Conservation (phyloP, 2,888 invertebrate genomes). For the Serripes groenlandicus region DNA sequence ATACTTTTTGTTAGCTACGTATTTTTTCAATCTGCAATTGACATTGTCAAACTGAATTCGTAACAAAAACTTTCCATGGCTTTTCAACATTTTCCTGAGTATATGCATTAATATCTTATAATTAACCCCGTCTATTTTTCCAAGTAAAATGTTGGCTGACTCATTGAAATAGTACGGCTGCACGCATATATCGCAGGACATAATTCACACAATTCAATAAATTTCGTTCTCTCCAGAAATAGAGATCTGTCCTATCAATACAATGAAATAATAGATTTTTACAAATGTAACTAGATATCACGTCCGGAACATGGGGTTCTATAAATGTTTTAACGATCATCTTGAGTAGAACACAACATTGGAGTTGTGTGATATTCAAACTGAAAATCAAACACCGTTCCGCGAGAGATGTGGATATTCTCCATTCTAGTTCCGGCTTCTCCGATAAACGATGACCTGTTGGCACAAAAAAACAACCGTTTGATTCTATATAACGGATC, state of each 20-base stretch:
- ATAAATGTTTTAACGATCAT: conserved; percentile 27
- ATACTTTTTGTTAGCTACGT: neutral
- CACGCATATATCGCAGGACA: neutral
- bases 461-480: no score
- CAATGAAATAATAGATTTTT: conserved; percentile 26
- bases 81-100: neutral
- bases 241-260: neutral
- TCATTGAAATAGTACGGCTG: conserved; percentile 29
- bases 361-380: conserved; percentile 32
- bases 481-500: neutral
- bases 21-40: neutral
- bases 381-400: no score
- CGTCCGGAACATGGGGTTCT: neutral
- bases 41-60: neutral
- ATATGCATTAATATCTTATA: neutral
- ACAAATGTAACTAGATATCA: conserved; percentile 34
- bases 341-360: conserved; percentile 32
- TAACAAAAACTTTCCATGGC: neutral
- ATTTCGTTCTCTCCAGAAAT: conserved; percentile 23
- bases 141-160: conserved; percentile 23
- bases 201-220: neutral
- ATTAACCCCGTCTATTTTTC: neutral
- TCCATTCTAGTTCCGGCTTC: neutral
- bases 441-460: neutral
- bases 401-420: no score